Conservation (phyloP, 1,140 invertebrate species). For the Euschistus heros region DNA sequence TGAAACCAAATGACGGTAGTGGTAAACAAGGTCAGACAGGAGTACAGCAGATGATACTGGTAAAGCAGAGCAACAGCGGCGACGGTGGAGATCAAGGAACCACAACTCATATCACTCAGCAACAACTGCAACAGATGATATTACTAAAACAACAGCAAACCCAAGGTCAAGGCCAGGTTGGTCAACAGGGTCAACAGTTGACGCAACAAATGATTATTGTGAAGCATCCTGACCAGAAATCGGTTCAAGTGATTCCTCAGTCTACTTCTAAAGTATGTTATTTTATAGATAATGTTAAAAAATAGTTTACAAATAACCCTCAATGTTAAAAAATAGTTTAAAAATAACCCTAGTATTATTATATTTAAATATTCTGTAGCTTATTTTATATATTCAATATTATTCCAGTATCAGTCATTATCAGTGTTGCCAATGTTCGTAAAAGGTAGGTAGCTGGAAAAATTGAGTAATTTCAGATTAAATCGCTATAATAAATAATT, state of each 20-base stretch:
- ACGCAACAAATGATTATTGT: conserved; percentile 28
- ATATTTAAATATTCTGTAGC: no score
- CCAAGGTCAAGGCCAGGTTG: conserved; percentile 16
- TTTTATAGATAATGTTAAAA: no score
- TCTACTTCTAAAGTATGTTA: background rate
- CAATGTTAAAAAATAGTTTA: no score
- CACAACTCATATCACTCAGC: conserved; percentile 23
- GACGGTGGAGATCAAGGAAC: background rate
- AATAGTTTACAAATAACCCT: no score
- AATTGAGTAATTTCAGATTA: no score
- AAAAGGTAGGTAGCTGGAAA: no score
- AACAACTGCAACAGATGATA: conserved; percentile 30
- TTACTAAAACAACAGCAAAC: conserved; percentile 29
- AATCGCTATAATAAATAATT: no score
- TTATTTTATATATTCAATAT: no score
- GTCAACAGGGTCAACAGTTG: conserved; percentile 10
- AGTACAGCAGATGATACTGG: conserved; percentile 30
- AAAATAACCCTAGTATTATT: no score
- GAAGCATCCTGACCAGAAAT: conserved; percentile 26
- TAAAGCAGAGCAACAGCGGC: conserved; percentile 22
- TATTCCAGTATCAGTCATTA: no score
- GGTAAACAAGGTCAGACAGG: conserved; percentile 33
- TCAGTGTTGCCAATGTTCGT: no score
- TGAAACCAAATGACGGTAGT: conserved; percentile 19
- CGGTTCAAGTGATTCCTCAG: conserved; percentile 25